Evolutionary conservation across 2,888 invertebrate species (phyloP), one percentile per base, ranked within the genome.

Genomic region (Proisotoma minuta): DNA sequence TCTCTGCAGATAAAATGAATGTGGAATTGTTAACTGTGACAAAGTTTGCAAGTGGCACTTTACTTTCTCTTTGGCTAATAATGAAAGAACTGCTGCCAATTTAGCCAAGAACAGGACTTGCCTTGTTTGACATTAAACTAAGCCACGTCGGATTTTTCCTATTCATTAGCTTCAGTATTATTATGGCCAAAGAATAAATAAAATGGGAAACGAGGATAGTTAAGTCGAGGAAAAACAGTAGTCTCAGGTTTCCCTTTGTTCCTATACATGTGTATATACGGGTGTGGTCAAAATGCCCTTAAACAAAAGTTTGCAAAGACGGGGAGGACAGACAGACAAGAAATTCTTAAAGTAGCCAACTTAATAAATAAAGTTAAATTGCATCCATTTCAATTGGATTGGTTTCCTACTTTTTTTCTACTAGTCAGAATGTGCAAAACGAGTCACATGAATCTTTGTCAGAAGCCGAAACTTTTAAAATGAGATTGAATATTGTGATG

Each of bases 401-500:
- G n/a, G n/a, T n/a, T n/a, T n/a, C n/a, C 34, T 10, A 10, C 34
- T 34, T 10, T 34, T 8, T 34, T 34, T 34, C 34, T 34, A 10
- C 8, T 8, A 34, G 15, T 34, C 8, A 34, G 34, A 34, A 10
- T 34, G 8, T 34, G 34, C 34, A 34, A 34, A 34, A 34, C 8
- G 15, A 10, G 34, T 34, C 8, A 34, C 34, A 34, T 15, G 15
- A 8, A 34, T 34, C 34, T 15, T 15, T 10, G 34, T 34, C 34
- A 34, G 34, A 8, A 8, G 15, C 15, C 15, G 8, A 15, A 34
- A 8, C 15, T n/a, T n/a, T n/a, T n/a, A n/a, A n/a, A n/a, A n/a
- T n/a, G n/a, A n/a, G n/a, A n/a, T 49, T 60, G 48, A 63, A 52
- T 34, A 24, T n/a, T 26, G 49, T 68, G 58, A 54, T 57, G 22